Base-by-base conservation (phyloP, 2,113 vertebrate species). In the Psammodynastes pulverulentus region DNA sequence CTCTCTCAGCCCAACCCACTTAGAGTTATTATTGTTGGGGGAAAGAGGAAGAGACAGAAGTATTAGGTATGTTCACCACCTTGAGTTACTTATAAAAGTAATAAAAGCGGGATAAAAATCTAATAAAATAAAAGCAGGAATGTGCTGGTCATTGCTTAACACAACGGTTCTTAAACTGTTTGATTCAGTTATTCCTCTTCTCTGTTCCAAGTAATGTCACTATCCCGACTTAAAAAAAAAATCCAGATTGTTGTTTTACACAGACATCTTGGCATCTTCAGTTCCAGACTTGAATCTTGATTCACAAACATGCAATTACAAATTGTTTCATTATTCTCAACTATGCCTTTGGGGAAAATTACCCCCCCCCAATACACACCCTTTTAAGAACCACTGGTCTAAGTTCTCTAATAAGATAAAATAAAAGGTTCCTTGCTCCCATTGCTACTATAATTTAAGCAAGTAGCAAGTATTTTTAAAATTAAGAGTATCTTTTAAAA, bases 81-180 rank as follows among this genome's bases (percentile, higher is more conserved):
- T 67, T 34, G 4, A 67, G 29, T 67, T 34, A 67, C 29, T 67
- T 67, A 67, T 34, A 67, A 67, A 67, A 67, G 62, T 67, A 67
- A 67, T 67, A 67, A 15, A 34, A 67, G 62, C 13, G 13, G 62
- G 29, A 67, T 67, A 67, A 34, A 67, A 67, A 34, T 67, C 29
- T 67, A 67, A 67, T 67, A n/a, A 90, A 91, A 87, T 58, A 62
- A 90, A 91, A 87, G 34, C 24, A 87, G 34, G 43, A 58, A 89
- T 17, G 7, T 89, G 72, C 72, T 26, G 9, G 53, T 89, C n/a
- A 62, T 43, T 62, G 13, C 5, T 43, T 43, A 79, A 49, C 46
- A 13, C 46, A 54, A 34, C 1, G 43, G 8, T 2, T 79, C 13
- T 79, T 79, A 79, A 79, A 79, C 34, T 79, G 34, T 67, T 67